phyloP scores from a whole-genome alignment of 2,113 vertebrate genomes.

The Odontesthes bonariensis region DNA sequence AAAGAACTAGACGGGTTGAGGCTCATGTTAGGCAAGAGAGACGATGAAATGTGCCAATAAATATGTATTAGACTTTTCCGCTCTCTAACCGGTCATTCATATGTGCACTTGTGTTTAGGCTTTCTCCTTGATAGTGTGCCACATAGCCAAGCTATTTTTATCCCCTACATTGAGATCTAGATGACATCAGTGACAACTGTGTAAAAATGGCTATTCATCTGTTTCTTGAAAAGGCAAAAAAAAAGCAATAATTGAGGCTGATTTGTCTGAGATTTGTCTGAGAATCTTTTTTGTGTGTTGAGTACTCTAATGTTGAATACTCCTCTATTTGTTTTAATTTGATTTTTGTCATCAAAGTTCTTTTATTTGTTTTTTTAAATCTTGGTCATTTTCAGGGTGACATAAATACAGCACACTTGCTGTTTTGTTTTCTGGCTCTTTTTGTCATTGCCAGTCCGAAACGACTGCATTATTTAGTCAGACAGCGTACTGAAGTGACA shows the following conservation, averaged over 20 bases:
- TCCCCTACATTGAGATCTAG: slow-evolving; percentile 44
- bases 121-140: slow-evolving; percentile 56
- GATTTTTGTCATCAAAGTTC: neutral
- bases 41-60: slow-evolving; percentile 76
- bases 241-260: slow-evolving; percentile 16
- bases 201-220: slow-evolving; percentile 61
- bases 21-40: slow-evolving; percentile 61
- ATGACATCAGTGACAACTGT: slow-evolving; percentile 62
- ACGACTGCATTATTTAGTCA: too few species aligned
- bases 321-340: neutral
- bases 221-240: slow-evolving; percentile 24
- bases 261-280: slow-evolving; percentile 15
- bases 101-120: slow-evolving; percentile 65
- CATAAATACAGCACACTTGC: neutral
- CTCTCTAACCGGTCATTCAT: slow-evolving; percentile 71
- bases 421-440: neutral
- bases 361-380: too few species aligned
- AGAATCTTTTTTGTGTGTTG: neutral
- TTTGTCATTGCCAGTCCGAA: slow-evolving; percentile 8
- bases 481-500: too few species aligned
- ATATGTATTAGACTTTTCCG: slow-evolving; percentile 74
- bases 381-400: neutral
- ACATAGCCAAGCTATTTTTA: slow-evolving; percentile 72
- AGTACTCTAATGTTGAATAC: neutral
- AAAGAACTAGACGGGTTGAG: slow-evolving; percentile 34